Base-by-base conservation (phyloP, 2,888 invertebrate genomes). In the Syritta pipiens region DNA sequence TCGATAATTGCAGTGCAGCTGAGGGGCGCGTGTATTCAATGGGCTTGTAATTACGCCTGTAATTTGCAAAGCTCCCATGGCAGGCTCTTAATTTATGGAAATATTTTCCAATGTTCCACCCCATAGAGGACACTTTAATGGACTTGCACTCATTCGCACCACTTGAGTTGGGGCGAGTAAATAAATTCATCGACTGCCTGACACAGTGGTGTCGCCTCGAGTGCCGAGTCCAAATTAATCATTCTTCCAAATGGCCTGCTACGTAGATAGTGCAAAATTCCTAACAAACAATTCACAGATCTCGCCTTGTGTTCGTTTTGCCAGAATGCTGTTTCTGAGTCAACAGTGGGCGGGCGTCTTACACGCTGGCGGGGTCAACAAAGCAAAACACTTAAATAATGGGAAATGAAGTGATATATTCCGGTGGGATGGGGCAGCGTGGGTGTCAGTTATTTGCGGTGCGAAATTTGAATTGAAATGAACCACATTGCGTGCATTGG, bases 291-390 rank as follows among this genome's bases (percentile, higher is more conserved):
- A 37, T 57, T 76, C 57, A 76, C 40, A 51, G 62, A 71, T 57
- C 22, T 76, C 24, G 57, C 76, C 76, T 76, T 76, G 76, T 71
- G 44, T 71, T 51, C 71, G 46, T 48, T 76, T 62, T 12, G 40
- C 17, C 14, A 3, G 9, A 46, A 35, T 37, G 35, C 10, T 53
- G 28, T 30, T 6, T 53, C n/a, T 26, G 35, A 12, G 44, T 14
- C 20, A 22, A 42, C 30, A 10, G 67, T 46, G 37, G 30, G 40
- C 46, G 53, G 35, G 19, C 24, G 19, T 55, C 28, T 67, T 20
- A 57, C 30, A 40, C 17, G 40, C 20, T 37, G 35, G 9, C 17
- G 42, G 12, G 57, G 26, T 51, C 48, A 44, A 51, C 49, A 44
- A 51, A 30, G 44, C 46, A 28, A 57, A 59, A 53, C 44, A 65